Conservation (phyloP, 2,113 vertebrate genomes). For the Grantiella picta region DNA sequence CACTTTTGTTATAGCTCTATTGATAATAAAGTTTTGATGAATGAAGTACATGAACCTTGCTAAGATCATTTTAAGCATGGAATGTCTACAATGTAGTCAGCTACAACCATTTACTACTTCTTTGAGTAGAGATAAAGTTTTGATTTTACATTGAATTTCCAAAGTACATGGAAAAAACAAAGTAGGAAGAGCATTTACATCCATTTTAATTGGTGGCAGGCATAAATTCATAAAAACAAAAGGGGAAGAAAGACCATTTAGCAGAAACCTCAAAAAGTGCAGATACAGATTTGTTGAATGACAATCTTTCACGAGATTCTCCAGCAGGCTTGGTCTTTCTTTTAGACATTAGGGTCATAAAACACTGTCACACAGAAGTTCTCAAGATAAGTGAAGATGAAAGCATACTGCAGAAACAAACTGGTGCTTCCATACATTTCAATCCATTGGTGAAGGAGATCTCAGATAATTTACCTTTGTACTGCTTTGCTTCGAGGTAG, state of each 20-base stretch:
- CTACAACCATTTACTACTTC: constrained; percentile 33
- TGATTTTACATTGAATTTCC: constrained; percentile 57
- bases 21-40: constrained; percentile 36
- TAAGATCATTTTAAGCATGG: constrained; percentile 32
- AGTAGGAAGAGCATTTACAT: constrained; percentile 63
- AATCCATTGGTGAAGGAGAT: constrained; percentile 30
- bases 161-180: constrained; percentile 34
- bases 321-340: constrained; percentile 42
- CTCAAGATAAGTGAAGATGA: constrained; percentile 23
- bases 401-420: constrained; percentile 45
- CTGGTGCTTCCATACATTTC: constrained; percentile 11
- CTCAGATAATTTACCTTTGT: constrained; percentile 44
- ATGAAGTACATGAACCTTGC: constrained; percentile 39
- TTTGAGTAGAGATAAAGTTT: constrained; percentile 29
- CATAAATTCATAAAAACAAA: constrained; percentile 60
- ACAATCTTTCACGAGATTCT: constrained; percentile 53
- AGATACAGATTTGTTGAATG: constrained; percentile 58
- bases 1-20: constrained; percentile 42
- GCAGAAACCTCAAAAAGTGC: constrained; percentile 67
- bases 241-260: constrained; percentile 54
- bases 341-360: neutral
- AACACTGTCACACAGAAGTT: constrained; percentile 48
- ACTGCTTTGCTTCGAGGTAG: constrained; percentile 75
- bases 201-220: constrained; percentile 67
- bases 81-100: constrained; percentile 27